Evolutionary conservation across 2,113 vertebrate genomes (phyloP), one percentile per base, ranked within the genome.

Genomic region (Scatophagus argus): DNA sequence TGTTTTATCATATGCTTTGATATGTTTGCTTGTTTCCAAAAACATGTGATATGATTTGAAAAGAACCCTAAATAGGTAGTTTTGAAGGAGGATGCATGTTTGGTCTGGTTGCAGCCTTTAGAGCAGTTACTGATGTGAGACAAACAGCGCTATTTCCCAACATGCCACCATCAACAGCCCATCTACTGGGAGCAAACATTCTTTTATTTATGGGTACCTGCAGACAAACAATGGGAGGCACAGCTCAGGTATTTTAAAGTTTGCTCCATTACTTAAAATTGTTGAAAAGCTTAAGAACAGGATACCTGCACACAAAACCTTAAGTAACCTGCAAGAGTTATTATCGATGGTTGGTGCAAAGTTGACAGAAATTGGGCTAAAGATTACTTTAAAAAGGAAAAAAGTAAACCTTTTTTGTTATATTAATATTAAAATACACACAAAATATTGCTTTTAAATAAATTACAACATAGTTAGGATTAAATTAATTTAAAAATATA

Each of bases 1-100:
- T 68, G 78, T 74, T 74, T 88, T 83, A 88, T 87, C 55, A 61
- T 69, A 13, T n/a, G 59, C 79, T 89, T 92, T 91, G 84, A 92
- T 85, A 87, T 87, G 56, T 27, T 52, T 64, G 56, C 31, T 52
- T 64, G 19, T 78, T 87, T 38, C 61, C 34, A 68, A 60, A 66
- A 79, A 62, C 82, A 70, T 61, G 70, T 36, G n/a, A 79, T 81
- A 12, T 74, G 44, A 62, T 52, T 67, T 23, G 4, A 47, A 71
- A 44, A 66, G 44, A 36, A 4, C 17, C 16, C 21, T 9, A 68
- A 41, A 27, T 5, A 23, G 73, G 23, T 47, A 65, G n/a, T 47
- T 74, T 36, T 80, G 56, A 82, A 72, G 16, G 55, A 76, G 51
- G 51, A 82, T 62, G 62, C 29, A 23, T 74, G 36, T 67, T 47